Percentiles rank a stretch among this genome's conserved stretches.
phyloP scores from a whole-genome alignment of 2,113 vertebrate species.

The Furnarius figulus region DNA sequence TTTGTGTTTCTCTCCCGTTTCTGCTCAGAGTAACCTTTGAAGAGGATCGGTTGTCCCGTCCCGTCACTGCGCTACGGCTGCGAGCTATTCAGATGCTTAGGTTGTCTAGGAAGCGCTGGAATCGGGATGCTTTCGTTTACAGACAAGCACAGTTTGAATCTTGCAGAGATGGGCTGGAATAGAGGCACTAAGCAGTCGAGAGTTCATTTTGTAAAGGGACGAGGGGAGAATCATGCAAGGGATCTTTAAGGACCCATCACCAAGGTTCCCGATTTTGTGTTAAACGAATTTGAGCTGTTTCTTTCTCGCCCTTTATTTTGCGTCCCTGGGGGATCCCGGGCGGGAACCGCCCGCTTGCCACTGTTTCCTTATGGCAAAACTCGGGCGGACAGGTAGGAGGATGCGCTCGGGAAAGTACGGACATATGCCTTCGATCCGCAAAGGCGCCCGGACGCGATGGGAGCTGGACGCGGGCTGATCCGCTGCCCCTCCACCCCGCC shows the following conservation, averaged over 20 bases:
- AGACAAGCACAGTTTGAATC: not conserved
- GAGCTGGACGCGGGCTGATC: not conserved
- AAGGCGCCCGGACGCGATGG: not conserved
- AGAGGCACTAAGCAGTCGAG: not conserved
- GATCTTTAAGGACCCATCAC: not conserved
- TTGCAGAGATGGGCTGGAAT: not conserved
- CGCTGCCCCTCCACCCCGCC: not conserved
- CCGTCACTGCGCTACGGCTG: not conserved
- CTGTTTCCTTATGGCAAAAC: not conserved
- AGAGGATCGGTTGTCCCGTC: not conserved
- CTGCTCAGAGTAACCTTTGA: not conserved
- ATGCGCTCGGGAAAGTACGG: not conserved
- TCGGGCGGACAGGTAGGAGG: not conserved
- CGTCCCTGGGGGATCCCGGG: not conserved
- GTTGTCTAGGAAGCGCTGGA: not conserved
- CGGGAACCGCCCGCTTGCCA: not conserved
- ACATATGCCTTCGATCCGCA: not conserved
- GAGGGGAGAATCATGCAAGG: not conserved
- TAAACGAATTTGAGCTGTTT: slow-evolving; percentile 9
- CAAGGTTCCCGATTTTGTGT: not conserved
- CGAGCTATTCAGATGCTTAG: not conserved
- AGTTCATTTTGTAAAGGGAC: not conserved
- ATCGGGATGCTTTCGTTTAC: not conserved
- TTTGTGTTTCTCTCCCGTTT: not conserved
- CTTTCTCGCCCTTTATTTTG: not conserved